phyloP scores from a whole-genome alignment of 2,888 invertebrate genomes.

The Mantis religiosa region DNA sequence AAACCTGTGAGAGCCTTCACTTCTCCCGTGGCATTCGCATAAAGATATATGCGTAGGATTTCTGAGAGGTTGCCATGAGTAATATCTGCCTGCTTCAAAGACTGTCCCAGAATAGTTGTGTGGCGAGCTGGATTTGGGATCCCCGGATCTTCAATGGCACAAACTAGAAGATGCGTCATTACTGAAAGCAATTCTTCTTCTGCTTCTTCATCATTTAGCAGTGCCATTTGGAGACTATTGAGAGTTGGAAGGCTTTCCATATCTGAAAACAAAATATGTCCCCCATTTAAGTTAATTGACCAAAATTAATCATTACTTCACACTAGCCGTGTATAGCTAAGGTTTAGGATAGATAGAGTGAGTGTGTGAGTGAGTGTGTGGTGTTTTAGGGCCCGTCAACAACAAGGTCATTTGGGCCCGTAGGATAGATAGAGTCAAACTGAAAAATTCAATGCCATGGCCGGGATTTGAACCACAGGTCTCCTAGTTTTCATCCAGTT shows the following conservation, averaged over 20 bases:
- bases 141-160: conserved; percentile 91
- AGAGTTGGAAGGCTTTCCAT: conserved; percentile 83
- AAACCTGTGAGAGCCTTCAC: conserved; percentile 70
- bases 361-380: too few relatives aligned
- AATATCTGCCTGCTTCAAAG: conserved; percentile 82
- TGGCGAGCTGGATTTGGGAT: conserved; percentile 86
- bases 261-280: conserved; percentile 50
- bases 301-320: too few relatives aligned
- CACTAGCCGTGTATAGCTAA: too few relatives aligned
- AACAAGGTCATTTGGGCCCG: too few relatives aligned
- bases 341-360: too few relatives aligned
- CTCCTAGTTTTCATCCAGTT: too few relatives aligned
- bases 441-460: too few relatives aligned
- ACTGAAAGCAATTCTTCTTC: conserved; percentile 85
- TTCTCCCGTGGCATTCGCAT: conserved; percentile 84
- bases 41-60: conserved; percentile 84
- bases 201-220: conserved; percentile 74
- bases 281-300: too few relatives aligned
- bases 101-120: conserved; percentile 86
- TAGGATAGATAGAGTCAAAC: too few relatives aligned
- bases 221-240: conserved; percentile 79
- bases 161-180: conserved; percentile 82
- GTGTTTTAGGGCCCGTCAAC: too few relatives aligned
- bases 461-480: too few relatives aligned
- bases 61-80: conserved; percentile 89